Evolutionary conservation across 2,113 vertebrate species (phyloP).

Genomic region (Corapipo altera): DNA sequence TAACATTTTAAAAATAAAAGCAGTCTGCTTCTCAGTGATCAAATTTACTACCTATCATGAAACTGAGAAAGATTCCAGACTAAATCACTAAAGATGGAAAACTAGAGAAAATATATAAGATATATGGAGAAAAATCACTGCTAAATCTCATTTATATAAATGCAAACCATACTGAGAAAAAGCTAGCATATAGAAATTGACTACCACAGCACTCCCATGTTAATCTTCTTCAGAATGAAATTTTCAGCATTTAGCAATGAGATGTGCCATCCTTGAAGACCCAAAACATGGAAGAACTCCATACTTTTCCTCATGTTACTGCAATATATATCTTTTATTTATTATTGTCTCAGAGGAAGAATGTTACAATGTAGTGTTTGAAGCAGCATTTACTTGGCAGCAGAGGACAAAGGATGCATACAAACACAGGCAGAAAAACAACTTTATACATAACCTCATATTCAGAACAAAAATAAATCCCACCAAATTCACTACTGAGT

Average conservation of each 20-base stretch:
- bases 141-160: background rate
- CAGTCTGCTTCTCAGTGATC: background rate
- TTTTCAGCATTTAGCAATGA: slow-evolving; percentile 76
- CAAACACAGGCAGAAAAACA: slow-evolving; percentile 78
- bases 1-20: background rate
- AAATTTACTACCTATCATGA: background rate
- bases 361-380: slow-evolving; percentile 81
- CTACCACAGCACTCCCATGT: slow-evolving; percentile 20
- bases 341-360: slow-evolving; percentile 74
- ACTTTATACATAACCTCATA: slow-evolving; percentile 73
- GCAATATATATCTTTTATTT: slow-evolving; percentile 78
- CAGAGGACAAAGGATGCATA: slow-evolving; percentile 75
- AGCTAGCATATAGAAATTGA: background rate
- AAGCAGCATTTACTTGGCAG: slow-evolving; percentile 75
- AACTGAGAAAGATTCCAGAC: background rate
- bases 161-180: background rate
- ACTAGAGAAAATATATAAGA: background rate
- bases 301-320: slow-evolving; percentile 77
- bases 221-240: slow-evolving; percentile 86
- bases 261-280: slow-evolving; percentile 80
- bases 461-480: slow-evolving; percentile 71
- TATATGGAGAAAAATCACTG: background rate
- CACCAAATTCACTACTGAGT: slow-evolving; percentile 78
- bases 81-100: background rate
- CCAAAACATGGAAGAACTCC: slow-evolving; percentile 80